phyloP scores from a whole-genome alignment of 2,113 vertebrate species.

The Crotalus viridis region DNA sequence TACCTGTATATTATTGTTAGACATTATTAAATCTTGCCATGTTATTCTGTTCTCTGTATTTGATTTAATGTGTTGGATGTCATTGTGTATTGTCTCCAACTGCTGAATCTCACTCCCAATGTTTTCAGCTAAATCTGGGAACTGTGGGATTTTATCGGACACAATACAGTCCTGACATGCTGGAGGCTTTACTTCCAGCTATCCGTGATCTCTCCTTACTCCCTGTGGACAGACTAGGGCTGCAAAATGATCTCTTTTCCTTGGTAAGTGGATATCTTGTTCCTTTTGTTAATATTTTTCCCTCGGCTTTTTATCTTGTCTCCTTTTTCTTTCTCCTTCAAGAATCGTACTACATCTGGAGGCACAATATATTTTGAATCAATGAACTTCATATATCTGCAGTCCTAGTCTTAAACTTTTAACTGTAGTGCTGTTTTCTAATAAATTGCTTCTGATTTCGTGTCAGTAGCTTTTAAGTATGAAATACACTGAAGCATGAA shows the following conservation, averaged over 20 bases:
- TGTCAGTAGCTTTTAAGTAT: not conserved
- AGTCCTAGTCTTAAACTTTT: not conserved
- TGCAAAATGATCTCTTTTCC: conserved; percentile 97
- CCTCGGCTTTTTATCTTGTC: not conserved
- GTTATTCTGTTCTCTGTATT: not conserved
- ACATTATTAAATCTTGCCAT: not conserved
- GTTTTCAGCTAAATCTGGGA: conserved; percentile 89
- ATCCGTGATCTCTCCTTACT: conserved; percentile 89
- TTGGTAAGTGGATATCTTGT: conserved; percentile 75
- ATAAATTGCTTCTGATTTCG: not conserved
- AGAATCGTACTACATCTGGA: conserved; percentile 33
- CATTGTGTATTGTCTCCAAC: not conserved
- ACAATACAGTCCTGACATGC: conserved; percentile 90
- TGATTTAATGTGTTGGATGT: not conserved
- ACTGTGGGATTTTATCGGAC: conserved; percentile 97
- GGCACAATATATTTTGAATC: conserved; percentile 31
- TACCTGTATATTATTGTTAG: not conserved
- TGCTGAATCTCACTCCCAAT: not conserved
- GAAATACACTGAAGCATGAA: not conserved
- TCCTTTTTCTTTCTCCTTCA: not conserved
- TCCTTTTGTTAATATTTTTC: not conserved
- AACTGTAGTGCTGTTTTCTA: not conserved
- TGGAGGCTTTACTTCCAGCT: conserved; percentile 88
- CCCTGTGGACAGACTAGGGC: conserved; percentile 92
- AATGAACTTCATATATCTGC: not conserved